Base-by-base conservation (phyloP, 1,140 invertebrate species). In the Lanistes nyassanus region DNA sequence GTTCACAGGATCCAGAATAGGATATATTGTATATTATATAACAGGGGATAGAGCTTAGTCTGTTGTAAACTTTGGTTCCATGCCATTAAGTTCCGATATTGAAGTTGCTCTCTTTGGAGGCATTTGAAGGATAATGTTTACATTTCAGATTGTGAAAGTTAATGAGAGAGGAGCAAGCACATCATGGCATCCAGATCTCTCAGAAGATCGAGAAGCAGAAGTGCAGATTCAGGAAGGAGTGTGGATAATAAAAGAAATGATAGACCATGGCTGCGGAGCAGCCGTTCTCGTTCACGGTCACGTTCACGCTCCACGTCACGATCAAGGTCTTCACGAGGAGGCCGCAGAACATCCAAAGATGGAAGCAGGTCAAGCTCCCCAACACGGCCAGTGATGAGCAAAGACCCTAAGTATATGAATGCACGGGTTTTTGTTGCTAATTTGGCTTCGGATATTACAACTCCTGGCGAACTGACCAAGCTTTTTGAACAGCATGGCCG, bases 361-460 rank as follows among this genome's bases (percentile, higher is more conserved):
- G 36, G 53, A 31, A 39, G 67, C 47, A 42, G 56, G n/a, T 55
- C 70, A 16, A 60, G 47, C 55, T 72, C 70, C 3, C 70, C 70
- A 2, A 29, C 47, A n/a, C 55, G 56, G 77, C 81, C 66, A 79
- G 82, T 74, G 71, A 78, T 60, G 37, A 84, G 81, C 77, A 79
- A 84, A 62, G 92, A 95, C 89, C 92, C 93, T 23, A 90, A 91
- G 29, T 92, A 94, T 7, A 91, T 92, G 5, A 92, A 92, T 79
- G 91, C 92, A 81, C 90, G 95, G 66, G 93, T 96, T 81, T 95
- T 94, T 85, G 90, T 95, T 47, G 94, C 94, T 19, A 93, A 93
- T 81, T 83, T 95, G 42, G 91, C 91, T 76, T 91, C 92, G 0
- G 92, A 93, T 76, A 90, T 90, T 13, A 91, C 92, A 42, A 92